Evolutionary conservation across 35 echinoderm and acorn worm species (phyloP).

Genomic region (Apostichopus californicus): DNA sequence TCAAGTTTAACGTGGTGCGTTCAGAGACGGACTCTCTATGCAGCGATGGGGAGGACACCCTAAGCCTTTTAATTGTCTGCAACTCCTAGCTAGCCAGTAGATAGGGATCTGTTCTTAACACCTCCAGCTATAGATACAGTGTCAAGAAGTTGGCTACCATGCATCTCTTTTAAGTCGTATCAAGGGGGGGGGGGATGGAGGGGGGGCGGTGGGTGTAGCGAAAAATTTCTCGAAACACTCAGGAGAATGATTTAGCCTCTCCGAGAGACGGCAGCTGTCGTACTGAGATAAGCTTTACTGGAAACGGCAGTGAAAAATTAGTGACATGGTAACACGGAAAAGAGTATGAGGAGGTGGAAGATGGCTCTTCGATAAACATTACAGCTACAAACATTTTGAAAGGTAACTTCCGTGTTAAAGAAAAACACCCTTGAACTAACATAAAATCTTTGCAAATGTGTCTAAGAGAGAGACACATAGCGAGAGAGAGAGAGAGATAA

Average conservation of each 20-base stretch:
- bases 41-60: neutral
- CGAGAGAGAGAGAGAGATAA: neutral
- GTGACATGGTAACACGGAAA: neutral
- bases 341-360: neutral
- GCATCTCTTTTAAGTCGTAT: neutral
- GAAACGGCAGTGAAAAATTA: neutral
- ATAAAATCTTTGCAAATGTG: neutral
- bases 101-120: neutral
- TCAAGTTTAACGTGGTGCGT: neutral
- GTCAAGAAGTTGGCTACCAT: neutral
- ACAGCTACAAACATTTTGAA: neutral
- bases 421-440: neutral
- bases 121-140: neutral
- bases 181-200: neutral
- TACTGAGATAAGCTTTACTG: neutral
- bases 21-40: neutral
- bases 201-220: neutral
- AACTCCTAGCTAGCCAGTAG: neutral
- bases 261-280: neutral
- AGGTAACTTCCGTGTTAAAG: neutral
- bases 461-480: neutral
- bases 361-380: neutral
- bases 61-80: constrained; percentile 1
- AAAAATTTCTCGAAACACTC: neutral
- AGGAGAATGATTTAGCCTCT: neutral